These are phyloP conservation scores for Chrysochloris asiatica DNA, from an alignment of 2,113 vertebrate genomes.

Conservation along the genomic window DNA sequence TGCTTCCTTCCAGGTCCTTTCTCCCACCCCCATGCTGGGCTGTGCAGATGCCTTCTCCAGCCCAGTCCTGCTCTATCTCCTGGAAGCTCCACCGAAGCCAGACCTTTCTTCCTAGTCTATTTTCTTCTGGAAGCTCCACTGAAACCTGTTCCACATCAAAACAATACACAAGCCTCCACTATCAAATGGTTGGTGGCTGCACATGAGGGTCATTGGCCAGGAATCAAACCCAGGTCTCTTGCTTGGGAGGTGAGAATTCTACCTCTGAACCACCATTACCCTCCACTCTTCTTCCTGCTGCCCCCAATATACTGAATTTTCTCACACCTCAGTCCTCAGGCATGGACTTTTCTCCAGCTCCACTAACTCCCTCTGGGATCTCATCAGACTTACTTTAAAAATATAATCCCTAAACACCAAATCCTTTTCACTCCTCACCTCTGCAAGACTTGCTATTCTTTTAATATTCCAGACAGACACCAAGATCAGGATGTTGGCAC, in stretches of 20 bases:
- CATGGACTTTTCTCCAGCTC: not conserved
- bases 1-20: not conserved
- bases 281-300: not conserved
- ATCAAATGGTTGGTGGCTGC: not conserved
- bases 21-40: not conserved
- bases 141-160: not conserved
- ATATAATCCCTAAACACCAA: not conserved
- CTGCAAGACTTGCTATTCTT: not conserved
- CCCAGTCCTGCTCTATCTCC: not conserved
- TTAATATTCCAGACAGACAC: not conserved
- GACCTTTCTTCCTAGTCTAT: not conserved
- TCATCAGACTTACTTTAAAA: not conserved
- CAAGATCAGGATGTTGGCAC: not conserved
- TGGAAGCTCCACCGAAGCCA: not conserved
- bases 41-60: no score
- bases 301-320: not conserved
- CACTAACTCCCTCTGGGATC: no score
- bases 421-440: not conserved
- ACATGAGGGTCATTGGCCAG: not conserved
- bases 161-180: not conserved
- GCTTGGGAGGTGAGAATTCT: not conserved
- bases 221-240: not conserved
- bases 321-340: not conserved
- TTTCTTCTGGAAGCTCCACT: not conserved
- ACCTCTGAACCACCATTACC: not conserved